A percentile compares a stretch with the other conserved stretches of the same genome.
These are phyloP conservation scores for Agriotes lineatus DNA, from an alignment of 2,888 invertebrate species.

Conservation along the genomic window DNA sequence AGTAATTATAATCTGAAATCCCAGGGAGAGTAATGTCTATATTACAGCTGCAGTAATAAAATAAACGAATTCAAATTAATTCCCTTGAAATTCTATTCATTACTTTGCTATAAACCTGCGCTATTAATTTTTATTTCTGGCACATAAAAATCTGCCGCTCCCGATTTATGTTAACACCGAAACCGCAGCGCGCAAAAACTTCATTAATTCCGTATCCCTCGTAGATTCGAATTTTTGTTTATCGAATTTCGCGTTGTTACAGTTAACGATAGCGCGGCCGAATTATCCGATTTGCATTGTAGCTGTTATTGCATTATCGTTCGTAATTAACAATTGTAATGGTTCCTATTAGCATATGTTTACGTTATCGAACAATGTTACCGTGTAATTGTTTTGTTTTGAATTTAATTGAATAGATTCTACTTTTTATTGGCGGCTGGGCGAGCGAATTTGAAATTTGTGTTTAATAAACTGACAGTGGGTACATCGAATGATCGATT, in stretches of 20 bases:
- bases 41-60: background rate
- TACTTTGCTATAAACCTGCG: background rate
- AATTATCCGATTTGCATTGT: conserved; percentile 18
- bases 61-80: conserved; percentile 16
- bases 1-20: conserved; percentile 1
- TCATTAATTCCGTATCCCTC: conserved; percentile 15
- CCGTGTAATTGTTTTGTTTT: conserved; percentile 23
- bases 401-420: conserved; percentile 9
- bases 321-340: conserved; percentile 49
- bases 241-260: conserved; percentile 22
- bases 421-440: background rate
- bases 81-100: background rate
- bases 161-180: conserved; percentile 7
- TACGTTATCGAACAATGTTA: conserved; percentile 47
- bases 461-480: background rate
- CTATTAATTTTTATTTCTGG: conserved; percentile 11
- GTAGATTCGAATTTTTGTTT: conserved; percentile 19
- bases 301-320: conserved; percentile 44
- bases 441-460: background rate
- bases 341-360: conserved; percentile 51
- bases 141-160: conserved; percentile 12
- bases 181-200: conserved; percentile 7
- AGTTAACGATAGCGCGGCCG: conserved; percentile 11
- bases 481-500: background rate
- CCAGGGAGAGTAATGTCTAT: conserved; percentile 4